phyloP scores from a whole-genome alignment of 2,797 vertebrate genomes.

The Otolemur crassicaudatus region DNA sequence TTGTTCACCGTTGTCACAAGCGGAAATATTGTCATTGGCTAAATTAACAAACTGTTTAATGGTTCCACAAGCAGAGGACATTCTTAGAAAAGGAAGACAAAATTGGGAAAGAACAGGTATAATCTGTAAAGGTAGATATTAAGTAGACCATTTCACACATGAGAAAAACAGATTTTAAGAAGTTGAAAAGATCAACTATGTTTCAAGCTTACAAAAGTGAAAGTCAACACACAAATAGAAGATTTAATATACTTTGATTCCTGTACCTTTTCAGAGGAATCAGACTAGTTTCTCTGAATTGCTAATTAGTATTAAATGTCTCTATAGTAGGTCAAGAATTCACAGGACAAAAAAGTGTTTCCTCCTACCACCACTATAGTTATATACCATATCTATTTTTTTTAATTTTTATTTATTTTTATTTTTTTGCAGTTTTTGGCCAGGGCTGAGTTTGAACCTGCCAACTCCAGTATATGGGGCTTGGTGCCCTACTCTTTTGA shows the following conservation, averaged over 20 bases:
- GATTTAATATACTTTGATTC: not conserved
- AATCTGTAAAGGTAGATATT: not conserved
- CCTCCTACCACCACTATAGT: not conserved
- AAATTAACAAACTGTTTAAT: not conserved
- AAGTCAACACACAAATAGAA: not conserved
- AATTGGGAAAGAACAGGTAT: not conserved
- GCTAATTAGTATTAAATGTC: not conserved
- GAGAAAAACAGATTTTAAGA: not conserved
- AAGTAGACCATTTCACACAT: not conserved
- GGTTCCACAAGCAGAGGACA: not conserved
- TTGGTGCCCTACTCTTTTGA: too few relatives aligned
- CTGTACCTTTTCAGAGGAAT: not conserved
- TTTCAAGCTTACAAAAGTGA: not conserved
- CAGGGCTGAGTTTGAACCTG: too few relatives aligned
- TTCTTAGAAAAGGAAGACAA: not conserved
- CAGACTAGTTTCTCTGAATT: not conserved
- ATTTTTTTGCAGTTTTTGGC: too few relatives aligned
- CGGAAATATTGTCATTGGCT: not conserved
- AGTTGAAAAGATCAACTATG: not conserved
- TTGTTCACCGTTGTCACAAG: not conserved
- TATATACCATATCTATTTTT: not conserved
- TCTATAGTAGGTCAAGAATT: not conserved
- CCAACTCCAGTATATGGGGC: too few relatives aligned
- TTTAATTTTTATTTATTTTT: too few relatives aligned
- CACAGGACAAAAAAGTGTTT: not conserved